Evolutionary conservation across 2,113 vertebrate genomes (phyloP), one percentile per base, ranked within the genome.

Genomic region (Pelecanus crispus): DNA sequence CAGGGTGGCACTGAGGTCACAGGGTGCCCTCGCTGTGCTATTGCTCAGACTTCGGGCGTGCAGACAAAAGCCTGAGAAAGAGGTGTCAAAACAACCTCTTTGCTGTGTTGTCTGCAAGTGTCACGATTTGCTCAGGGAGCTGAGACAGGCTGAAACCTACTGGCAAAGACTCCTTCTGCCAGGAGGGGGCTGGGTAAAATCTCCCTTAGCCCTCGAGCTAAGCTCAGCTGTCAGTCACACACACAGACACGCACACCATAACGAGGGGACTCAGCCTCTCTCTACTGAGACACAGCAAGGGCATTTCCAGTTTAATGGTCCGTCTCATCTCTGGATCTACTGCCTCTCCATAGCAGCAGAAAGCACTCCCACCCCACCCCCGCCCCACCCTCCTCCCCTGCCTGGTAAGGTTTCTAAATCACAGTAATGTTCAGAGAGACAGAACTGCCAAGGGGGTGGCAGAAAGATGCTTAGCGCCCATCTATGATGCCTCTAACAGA

Each of bases 401-500:
- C 59, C 92, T 85, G 78, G 86, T 22, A 20, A 88, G 88, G 67
- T 95, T 97, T 82, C 89, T 66, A 88, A 95, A 97, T 95, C 95
- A 94, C 96, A 97, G 97, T 85, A 75, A 97, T 53, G 72, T 94
- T 91, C 96, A 86, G 84, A 93, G 88, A 94, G 95, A 95, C 74
- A 84, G 86, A 94, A 91, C 91, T 93, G 95, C 93, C 96, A 44
- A 78, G 94, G 75, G 86, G 87, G 94, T 55, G 88, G 94, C 92
- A 91, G 70, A 96, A 95, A 81, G 82, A 94, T 71, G 97, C 95
- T 82, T 65, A 91, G 92, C 50, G 28, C 89, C 91, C 95, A 2
- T 89, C 86, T 94, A 95, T 1, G 31, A 67, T 36, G 75, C 10
- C 67, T 96, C 98, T 99, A 99, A 97, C 99, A 99, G 98, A 99